Evolutionary conservation across 2,113 vertebrate genomes (phyloP).

Genomic region (Oncorhynchus nerka): DNA sequence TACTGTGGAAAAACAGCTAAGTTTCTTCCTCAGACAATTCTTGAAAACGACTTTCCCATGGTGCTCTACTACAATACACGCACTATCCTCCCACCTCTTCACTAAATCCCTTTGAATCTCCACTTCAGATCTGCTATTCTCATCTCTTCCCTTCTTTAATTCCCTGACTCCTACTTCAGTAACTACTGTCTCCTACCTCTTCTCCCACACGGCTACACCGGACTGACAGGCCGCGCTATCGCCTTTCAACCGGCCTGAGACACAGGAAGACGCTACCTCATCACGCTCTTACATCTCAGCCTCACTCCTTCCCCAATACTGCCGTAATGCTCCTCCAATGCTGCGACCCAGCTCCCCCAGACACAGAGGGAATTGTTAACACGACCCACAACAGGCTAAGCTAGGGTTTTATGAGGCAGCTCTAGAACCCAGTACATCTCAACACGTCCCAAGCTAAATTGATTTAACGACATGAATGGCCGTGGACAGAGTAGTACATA

Average conservation of each 20-base stretch:
- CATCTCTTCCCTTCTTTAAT: constrained; percentile 1
- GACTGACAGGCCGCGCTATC: constrained; percentile 48
- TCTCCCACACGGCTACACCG: constrained; percentile 22
- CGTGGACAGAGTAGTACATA: too few species aligned
- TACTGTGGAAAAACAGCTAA: too few species aligned
- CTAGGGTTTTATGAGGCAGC: not conserved
- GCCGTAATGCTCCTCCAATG: not conserved
- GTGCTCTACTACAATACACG: too few species aligned
- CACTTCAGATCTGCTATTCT: constrained; percentile 23
- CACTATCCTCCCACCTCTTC: not conserved
- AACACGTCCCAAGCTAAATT: not conserved
- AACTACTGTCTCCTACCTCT: constrained; percentile 14
- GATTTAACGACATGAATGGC: not conserved
- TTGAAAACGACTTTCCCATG: too few species aligned
- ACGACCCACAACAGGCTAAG: not conserved
- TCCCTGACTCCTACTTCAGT: constrained; percentile 2
- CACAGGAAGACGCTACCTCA: constrained; percentile 65
- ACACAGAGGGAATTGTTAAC: not conserved
- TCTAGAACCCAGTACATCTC: not conserved
- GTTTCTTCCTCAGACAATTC: too few species aligned
- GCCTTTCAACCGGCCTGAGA: constrained; percentile 54
- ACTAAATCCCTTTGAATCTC: not conserved
- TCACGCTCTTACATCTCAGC: constrained; percentile 22
- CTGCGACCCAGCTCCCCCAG: constrained; percentile 30
- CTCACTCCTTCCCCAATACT: constrained; percentile 13